These are phyloP conservation scores for Cepaea hortensis DNA, from an alignment of 2,888 invertebrate genomes.

Conservation along the genomic window DNA sequence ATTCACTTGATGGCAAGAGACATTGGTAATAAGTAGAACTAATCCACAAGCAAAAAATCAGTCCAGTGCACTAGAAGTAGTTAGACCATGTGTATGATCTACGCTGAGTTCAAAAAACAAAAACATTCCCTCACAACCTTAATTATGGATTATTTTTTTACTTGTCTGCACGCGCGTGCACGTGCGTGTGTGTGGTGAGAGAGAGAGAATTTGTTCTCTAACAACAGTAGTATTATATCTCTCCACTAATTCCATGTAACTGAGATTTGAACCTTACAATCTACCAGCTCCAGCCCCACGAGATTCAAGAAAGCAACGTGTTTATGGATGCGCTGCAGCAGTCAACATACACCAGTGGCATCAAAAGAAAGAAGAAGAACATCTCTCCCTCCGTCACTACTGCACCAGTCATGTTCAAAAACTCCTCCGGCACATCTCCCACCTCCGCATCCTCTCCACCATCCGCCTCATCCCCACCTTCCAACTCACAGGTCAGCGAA, in stretches of 20 bases:
- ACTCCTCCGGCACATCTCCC: constrained; percentile 30
- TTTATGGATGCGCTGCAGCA: constrained; percentile 92
- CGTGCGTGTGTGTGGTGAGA: no score
- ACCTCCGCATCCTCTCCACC: constrained; percentile 40
- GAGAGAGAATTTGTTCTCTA: no score
- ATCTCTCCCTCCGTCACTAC: constrained; percentile 40
- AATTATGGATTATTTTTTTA: no score
- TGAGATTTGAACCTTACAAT: neutral
- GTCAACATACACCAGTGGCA: constrained; percentile 77
- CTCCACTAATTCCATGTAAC: neutral
- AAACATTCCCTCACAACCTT: no score
- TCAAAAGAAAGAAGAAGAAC: constrained; percentile 81
- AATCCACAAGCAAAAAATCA: no score
- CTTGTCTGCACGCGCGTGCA: no score
- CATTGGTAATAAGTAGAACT: no score
- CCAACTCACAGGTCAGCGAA: constrained; percentile 84
- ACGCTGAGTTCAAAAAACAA: no score
- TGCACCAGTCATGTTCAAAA: constrained; percentile 35
- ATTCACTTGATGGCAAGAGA: no score
- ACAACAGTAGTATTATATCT: neutral
- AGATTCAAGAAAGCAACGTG: constrained; percentile 90
- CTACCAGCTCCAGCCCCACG: constrained; percentile 58
- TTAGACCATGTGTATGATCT: no score
- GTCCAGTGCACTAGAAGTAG: no score
- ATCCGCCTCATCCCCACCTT: constrained; percentile 72